Evolutionary conservation across 2,113 vertebrate species (phyloP).

Genomic region (Anolis sagrei): DNA sequence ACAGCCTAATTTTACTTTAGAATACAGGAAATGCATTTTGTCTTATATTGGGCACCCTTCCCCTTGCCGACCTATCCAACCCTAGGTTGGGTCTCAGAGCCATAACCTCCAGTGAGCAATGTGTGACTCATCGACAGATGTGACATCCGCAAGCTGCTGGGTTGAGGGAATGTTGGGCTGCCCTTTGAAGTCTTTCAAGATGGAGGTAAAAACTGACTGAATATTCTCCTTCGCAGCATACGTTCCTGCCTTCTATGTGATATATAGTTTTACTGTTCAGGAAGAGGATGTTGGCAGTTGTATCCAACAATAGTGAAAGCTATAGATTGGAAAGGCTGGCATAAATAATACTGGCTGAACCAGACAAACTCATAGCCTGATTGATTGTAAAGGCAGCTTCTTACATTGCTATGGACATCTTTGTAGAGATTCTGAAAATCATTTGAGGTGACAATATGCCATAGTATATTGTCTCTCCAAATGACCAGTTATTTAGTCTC

Average conservation of each 20-base stretch:
- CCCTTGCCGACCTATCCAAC: background rate
- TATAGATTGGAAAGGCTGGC: background rate
- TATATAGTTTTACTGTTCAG: background rate
- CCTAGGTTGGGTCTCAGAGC: background rate
- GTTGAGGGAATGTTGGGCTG: background rate
- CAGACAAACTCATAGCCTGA: background rate
- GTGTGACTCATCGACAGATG: too few species aligned
- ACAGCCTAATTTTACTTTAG: background rate
- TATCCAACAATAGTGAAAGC: background rate
- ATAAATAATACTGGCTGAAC: background rate
- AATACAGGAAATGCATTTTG: background rate
- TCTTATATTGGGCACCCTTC: background rate
- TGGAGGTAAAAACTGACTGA: background rate
- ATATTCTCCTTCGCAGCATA: background rate
- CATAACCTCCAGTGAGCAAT: background rate
- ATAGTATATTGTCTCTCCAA: background rate
- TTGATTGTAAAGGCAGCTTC: background rate
- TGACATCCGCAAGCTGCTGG: background rate
- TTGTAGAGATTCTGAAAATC: background rate
- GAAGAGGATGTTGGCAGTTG: too few species aligned
- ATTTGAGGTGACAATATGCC: background rate
- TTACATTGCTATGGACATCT: background rate
- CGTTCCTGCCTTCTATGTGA: background rate
- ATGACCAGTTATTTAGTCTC: conserved; percentile 29
- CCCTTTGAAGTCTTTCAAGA: background rate